These are phyloP conservation scores for Polia nebulosa DNA, from an alignment of 2,888 invertebrate genomes.

Conservation along the genomic window DNA sequence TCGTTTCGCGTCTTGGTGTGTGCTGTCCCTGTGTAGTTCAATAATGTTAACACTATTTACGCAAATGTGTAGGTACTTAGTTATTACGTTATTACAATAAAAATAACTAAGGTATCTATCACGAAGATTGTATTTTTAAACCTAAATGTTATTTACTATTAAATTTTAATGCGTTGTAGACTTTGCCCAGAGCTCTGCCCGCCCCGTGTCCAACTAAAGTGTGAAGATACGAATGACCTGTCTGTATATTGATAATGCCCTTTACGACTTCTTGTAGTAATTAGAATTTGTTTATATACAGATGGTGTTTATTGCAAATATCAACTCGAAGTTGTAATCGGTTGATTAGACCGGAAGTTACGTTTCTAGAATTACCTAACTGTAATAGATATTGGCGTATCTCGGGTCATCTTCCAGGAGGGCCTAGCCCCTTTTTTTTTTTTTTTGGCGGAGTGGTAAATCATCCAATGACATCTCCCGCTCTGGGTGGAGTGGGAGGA, in stretches of 20 bases:
- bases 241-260: constrained; percentile 1
- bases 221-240: constrained; percentile 24
- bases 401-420: too few species aligned
- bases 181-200: constrained; percentile 15
- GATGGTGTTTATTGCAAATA: background rate
- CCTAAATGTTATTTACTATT: background rate
- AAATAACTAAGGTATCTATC: background rate
- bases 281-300: constrained; percentile 25
- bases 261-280: constrained; percentile 10
- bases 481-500: too few species aligned
- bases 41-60: background rate
- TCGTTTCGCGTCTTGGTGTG: background rate
- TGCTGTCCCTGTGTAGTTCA: background rate
- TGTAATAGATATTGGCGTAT: background rate
- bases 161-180: background rate
- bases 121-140: background rate
- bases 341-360: constrained; percentile 7
- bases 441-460: too few species aligned
- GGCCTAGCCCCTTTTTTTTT: too few species aligned
- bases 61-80: background rate
- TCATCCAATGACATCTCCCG: too few species aligned
- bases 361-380: background rate
- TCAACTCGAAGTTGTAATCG: constrained; percentile 2
- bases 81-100: background rate
- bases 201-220: background rate